phyloP scores from a whole-genome alignment of 2,113 vertebrate species.

The Melanotaenia duboulayi region DNA sequence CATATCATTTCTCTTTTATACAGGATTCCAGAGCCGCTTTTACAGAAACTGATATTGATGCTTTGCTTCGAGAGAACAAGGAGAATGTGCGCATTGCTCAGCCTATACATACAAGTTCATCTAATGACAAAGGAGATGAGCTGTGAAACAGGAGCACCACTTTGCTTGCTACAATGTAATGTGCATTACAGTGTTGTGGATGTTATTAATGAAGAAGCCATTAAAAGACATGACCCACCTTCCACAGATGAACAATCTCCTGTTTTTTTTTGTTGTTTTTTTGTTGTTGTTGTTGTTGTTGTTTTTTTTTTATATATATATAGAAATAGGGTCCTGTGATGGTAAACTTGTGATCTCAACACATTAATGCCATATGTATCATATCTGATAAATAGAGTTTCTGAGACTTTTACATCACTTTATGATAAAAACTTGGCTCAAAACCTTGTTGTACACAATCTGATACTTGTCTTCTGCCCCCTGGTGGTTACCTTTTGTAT shows the following conservation, averaged over 20 bases:
- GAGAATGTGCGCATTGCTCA: conserved; percentile 50
- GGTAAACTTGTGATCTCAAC: too few species aligned
- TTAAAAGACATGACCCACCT: background rate
- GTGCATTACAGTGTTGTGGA: background rate
- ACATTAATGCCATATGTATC: too few species aligned
- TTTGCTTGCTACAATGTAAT: background rate
- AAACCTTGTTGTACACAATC: too few species aligned
- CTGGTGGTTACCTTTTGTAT: too few species aligned
- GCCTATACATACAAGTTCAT: conserved; percentile 36
- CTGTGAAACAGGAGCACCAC: conserved; percentile 40
- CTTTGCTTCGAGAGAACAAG: conserved; percentile 58
- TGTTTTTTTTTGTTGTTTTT: too few species aligned
- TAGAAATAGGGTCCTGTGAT: too few species aligned
- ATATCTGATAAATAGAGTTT: too few species aligned
- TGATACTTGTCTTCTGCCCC: too few species aligned
- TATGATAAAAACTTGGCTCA: too few species aligned
- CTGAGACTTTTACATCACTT: too few species aligned
- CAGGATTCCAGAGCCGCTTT: conserved; percentile 54
- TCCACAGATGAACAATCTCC: background rate
- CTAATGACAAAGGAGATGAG: conserved; percentile 43
- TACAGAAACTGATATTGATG: conserved; percentile 53
- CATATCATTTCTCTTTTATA: conserved; percentile 11
- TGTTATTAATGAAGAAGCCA: conserved; percentile 22
- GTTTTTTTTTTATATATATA: too few species aligned
- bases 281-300: too few species aligned